Conservation (phyloP, 2,888 invertebrate species). For the Byasa hedistus region DNA sequence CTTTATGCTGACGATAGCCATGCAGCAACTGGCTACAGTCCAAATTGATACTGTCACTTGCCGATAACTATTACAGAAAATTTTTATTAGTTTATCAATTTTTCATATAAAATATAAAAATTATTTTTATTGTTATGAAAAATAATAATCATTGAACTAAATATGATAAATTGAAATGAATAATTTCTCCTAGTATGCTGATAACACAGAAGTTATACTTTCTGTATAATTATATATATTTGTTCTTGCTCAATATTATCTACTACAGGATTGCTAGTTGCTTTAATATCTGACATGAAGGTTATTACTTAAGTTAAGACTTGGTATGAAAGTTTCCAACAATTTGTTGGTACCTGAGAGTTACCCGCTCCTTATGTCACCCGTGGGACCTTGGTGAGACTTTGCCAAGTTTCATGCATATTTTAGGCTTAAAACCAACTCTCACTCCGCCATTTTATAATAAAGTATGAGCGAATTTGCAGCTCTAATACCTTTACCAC, state of each 20-base stretch:
- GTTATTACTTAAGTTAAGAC: constrained; percentile 27
- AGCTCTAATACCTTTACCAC: background rate
- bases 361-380: constrained; percentile 21
- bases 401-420: constrained; percentile 24
- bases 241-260: background rate
- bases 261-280: constrained; percentile 2
- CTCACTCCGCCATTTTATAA: background rate
- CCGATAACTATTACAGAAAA: constrained; percentile 15
- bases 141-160: too few species aligned
- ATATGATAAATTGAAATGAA: too few species aligned
- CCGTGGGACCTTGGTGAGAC: constrained; percentile 20
- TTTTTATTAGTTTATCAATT: constrained; percentile 19
- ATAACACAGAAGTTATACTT: too few species aligned
- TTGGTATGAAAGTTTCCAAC: constrained; percentile 23
- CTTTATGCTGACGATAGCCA: constrained; percentile 16
- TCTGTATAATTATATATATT: too few species aligned
- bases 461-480: background rate
- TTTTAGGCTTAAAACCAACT: constrained; percentile 11
- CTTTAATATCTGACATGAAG: constrained; percentile 12
- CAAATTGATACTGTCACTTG: constrained; percentile 29
- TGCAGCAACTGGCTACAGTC: constrained; percentile 21
- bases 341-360: constrained; percentile 19
- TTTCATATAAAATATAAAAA: constrained; percentile 1
- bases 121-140: background rate
- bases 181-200: too few species aligned